Evolutionary conservation across 2,888 invertebrate genomes (phyloP).

Genomic region (Pyrochroa serraticornis): DNA sequence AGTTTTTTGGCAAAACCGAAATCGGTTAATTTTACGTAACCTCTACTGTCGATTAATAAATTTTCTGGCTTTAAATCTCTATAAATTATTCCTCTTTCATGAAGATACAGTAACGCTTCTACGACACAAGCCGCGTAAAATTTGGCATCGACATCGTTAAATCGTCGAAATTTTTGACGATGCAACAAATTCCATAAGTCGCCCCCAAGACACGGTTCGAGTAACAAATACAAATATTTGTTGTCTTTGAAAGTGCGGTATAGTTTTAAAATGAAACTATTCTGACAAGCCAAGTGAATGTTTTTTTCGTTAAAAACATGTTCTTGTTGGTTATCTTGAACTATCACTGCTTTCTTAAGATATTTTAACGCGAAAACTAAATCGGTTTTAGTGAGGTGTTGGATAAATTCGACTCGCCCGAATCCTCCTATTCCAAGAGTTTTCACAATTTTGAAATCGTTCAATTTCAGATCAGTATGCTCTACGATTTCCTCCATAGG

Average conservation of each 20-base stretch:
- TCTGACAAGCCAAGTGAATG: constrained; percentile 58
- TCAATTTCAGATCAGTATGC: constrained; percentile 58
- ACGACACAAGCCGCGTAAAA: constrained; percentile 91
- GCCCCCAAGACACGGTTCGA: constrained; percentile 92
- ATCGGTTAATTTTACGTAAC: constrained; percentile 90
- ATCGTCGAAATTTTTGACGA: constrained; percentile 69
- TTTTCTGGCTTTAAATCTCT: constrained; percentile 94
- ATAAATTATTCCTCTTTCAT: constrained; percentile 79
- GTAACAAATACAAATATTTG: constrained; percentile 89
- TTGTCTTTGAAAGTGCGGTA: constrained; percentile 88
- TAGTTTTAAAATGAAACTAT: constrained; percentile 65
- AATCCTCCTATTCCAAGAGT: constrained; percentile 91
- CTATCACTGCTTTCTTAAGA: constrained; percentile 70
- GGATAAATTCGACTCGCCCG: constrained; percentile 80
- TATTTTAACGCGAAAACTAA: constrained; percentile 69
- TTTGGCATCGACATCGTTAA: constrained; percentile 75
- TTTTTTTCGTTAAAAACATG: constrained; percentile 72
- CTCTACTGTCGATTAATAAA: constrained; percentile 79
- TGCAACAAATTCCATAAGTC: constrained; percentile 92
- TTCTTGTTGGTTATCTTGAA: constrained; percentile 71
- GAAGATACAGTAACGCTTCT: constrained; percentile 88
- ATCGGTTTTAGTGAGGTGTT: constrained; percentile 47
- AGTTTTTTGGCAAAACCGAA: constrained; percentile 92
- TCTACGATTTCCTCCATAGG: constrained; percentile 20
- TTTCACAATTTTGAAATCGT: constrained; percentile 78